These are phyloP conservation scores for Hylomyscus alleni DNA, from an alignment of 2,797 vertebrate species.

Conservation along the genomic window DNA sequence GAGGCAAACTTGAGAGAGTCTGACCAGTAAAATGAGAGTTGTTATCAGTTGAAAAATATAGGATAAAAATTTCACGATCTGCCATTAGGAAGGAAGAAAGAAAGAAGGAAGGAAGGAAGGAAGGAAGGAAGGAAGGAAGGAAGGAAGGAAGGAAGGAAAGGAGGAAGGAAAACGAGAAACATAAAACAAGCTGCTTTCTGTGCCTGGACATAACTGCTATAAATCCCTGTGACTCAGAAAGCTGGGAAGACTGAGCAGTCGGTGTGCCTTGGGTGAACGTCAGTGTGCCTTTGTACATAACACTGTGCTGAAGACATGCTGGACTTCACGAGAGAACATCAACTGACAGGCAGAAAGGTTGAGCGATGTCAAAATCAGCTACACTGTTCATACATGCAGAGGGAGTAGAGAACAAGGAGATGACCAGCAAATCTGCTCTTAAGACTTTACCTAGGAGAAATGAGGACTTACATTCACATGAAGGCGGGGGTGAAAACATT, in stretches of 20 bases:
- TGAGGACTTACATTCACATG: neutral
- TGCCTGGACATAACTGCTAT: neutral
- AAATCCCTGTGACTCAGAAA: neutral
- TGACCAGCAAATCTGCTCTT: neutral
- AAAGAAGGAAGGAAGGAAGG: neutral
- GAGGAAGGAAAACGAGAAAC: neutral
- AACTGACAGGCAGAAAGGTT: neutral
- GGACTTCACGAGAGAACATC: neutral
- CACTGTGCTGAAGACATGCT: neutral
- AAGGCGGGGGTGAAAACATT: neutral
- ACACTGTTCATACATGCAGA: neutral
- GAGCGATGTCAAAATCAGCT: neutral
- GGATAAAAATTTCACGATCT: neutral
- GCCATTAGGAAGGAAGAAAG: neutral
- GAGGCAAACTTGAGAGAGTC: neutral
- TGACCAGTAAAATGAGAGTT: constrained; percentile 5
- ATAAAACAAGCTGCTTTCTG: neutral
- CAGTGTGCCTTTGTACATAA: neutral
- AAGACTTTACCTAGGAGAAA: constrained; percentile 23
- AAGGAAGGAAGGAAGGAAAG: neutral
- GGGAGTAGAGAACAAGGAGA: neutral
- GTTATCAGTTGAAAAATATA: neutral
- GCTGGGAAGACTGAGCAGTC: neutral
- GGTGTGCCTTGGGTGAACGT: neutral
- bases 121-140: neutral